Evolutionary conservation across 1,140 invertebrate genomes (phyloP).

Genomic region (Anthonomus grandis): DNA sequence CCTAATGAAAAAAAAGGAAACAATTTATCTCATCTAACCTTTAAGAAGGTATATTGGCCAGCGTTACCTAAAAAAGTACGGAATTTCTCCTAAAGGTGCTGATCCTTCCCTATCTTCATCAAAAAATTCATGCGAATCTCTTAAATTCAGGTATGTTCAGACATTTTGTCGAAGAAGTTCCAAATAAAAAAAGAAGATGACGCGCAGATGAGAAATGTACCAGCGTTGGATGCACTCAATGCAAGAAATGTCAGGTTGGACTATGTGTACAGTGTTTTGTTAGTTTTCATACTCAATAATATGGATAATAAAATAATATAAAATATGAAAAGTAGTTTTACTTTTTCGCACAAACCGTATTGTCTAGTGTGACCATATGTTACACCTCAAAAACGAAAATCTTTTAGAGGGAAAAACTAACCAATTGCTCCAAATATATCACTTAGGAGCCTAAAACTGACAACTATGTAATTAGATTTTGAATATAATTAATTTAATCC

Average conservation of each 20-base stretch:
- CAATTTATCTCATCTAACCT: too few species aligned
- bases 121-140: neutral
- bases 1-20: neutral
- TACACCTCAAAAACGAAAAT: neutral
- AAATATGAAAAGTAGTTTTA: neutral
- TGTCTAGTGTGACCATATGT: slow-evolving; percentile 2
- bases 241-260: slow-evolving; percentile 12
- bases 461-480: neutral
- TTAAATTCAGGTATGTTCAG: neutral
- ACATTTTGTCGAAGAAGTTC: slow-evolving; percentile 9
- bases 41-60: neutral
- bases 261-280: slow-evolving; percentile 11
- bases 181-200: slow-evolving; percentile 13
- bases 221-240: slow-evolving; percentile 2
- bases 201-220: slow-evolving; percentile 4
- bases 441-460: neutral
- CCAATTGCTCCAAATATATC: neutral
- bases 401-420: neutral
- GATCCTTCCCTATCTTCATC: neutral
- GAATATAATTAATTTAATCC: neutral
- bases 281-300: slow-evolving; percentile 2
- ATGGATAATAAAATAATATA: neutral
- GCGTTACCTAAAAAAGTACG: neutral
- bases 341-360: slow-evolving; percentile 7
- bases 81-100: neutral